Conservation (phyloP, 2,888 invertebrate genomes). For the Erebia epiphron region DNA sequence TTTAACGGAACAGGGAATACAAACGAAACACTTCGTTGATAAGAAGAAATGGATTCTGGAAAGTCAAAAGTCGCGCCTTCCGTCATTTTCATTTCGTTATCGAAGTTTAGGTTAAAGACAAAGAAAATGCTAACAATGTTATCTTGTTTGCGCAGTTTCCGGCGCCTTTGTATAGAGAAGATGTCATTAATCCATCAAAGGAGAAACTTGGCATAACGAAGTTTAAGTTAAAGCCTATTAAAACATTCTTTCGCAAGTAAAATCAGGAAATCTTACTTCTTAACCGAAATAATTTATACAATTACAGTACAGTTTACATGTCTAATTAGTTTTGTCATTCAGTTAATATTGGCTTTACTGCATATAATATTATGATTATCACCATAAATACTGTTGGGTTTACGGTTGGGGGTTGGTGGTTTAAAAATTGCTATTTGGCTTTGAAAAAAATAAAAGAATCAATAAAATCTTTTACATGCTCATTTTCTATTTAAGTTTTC, state of each 20-base stretch:
- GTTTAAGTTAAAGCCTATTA: conserved; percentile 17
- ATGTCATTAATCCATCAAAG: conserved; percentile 43
- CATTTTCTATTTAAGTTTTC: not conserved
- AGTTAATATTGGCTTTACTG: too few relatives aligned
- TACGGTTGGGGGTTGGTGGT: too few relatives aligned
- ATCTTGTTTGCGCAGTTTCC: conserved; percentile 24
- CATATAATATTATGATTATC: too few relatives aligned
- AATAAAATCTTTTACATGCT: not conserved
- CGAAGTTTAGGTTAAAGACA: conserved; percentile 28
- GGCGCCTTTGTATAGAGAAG: conserved; percentile 37
- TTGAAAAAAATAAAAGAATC: too few relatives aligned
- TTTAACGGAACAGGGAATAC: not conserved
- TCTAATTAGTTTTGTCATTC: too few relatives aligned
- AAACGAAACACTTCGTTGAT: not conserved
- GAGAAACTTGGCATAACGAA: conserved; percentile 15
- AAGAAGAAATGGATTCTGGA: conserved; percentile 11
- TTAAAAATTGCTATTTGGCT: too few relatives aligned
- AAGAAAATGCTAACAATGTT: conserved; percentile 35
- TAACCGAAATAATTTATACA: not conserved
- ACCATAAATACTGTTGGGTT: too few relatives aligned
- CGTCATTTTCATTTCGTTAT: conserved; percentile 29
- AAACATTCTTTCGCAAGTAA: not conserved
- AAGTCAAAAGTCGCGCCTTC: conserved; percentile 14
- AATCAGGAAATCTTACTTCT: not conserved
- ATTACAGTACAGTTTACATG: too few relatives aligned